These are phyloP conservation scores for Hydroisotoma schaefferi DNA, from an alignment of 2,888 invertebrate species.

Conservation along the genomic window DNA sequence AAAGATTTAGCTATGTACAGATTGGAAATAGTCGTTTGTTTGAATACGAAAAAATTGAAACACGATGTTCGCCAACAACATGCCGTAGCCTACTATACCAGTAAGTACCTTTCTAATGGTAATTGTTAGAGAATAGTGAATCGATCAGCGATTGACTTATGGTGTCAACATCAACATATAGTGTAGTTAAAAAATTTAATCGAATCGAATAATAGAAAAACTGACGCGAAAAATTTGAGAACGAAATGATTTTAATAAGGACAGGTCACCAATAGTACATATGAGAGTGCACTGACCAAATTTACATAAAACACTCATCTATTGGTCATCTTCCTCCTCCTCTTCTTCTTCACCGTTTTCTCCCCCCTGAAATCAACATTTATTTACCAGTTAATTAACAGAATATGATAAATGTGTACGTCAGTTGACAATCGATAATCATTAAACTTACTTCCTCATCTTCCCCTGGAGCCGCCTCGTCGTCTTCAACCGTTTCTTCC, in stretches of 20 bases:
- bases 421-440: neutral
- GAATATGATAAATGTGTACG: neutral
- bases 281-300: slow-evolving; percentile 3
- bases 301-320: neutral
- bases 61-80: too few species aligned
- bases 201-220: too few species aligned
- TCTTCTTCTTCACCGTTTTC: slow-evolving; percentile 15
- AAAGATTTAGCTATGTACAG: too few species aligned
- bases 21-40: too few species aligned
- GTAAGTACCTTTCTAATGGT: too few species aligned
- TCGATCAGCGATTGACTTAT: too few species aligned
- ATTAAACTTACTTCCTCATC: slow-evolving; percentile 4
- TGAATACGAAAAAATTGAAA: too few species aligned
- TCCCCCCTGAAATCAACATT: slow-evolving; percentile 1
- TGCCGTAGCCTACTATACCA: too few species aligned
- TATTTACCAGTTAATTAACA: neutral
- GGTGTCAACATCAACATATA: too few species aligned
- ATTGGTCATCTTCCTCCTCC: slow-evolving; percentile 11
- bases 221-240: too few species aligned
- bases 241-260: neutral
- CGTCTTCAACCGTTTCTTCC: slow-evolving; percentile 8
- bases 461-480: slow-evolving; percentile 6
- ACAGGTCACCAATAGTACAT: slow-evolving; percentile 1
- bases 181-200: too few species aligned
- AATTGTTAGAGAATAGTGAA: too few species aligned